These are phyloP conservation scores for Acanthurus lineatus DNA, from an alignment of 2,797 vertebrate genomes.

Conservation along the genomic window DNA sequence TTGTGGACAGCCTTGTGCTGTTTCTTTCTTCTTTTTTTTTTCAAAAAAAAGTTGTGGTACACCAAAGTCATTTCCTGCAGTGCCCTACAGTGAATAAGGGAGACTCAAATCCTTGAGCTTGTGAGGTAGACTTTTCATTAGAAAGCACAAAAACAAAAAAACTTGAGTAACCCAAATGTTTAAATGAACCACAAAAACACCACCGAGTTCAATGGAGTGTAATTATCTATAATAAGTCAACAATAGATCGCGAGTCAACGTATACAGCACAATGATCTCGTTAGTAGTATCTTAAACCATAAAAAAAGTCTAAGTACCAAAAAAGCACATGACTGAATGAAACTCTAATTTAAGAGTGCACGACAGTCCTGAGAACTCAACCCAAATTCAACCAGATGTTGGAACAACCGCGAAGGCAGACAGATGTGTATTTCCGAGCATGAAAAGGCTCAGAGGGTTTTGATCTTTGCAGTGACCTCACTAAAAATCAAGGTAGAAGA, in stretches of 20 bases:
- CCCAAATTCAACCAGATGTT: neutral
- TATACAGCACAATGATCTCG: slow-evolving; percentile 26
- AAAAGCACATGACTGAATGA: neutral
- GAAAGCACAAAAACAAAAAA: slow-evolving; percentile 57
- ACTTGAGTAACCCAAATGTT: slow-evolving; percentile 38
- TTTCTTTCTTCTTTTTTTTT: slow-evolving; percentile 45
- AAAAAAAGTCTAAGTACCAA: neutral
- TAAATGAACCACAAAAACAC: slow-evolving; percentile 46
- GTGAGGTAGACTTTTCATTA: slow-evolving; percentile 59
- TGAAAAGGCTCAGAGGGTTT: neutral
- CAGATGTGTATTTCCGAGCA: neutral
- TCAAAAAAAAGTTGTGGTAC: slow-evolving; percentile 74
- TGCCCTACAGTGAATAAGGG: slow-evolving; percentile 58
- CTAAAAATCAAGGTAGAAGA: neutral
- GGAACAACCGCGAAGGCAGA: neutral
- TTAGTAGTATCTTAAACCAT: slow-evolving; percentile 37
- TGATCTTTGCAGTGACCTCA: neutral
- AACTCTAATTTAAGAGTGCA: neutral
- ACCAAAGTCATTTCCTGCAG: slow-evolving; percentile 84
- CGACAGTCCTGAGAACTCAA: neutral
- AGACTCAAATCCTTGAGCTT: slow-evolving; percentile 61
- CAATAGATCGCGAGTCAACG: slow-evolving; percentile 29
- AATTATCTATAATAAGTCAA: slow-evolving; percentile 45
- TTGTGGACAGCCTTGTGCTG: slow-evolving; percentile 58
- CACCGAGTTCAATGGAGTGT: slow-evolving; percentile 24